Evolutionary conservation across 1,140 invertebrate species (phyloP).

Genomic region (Zophobas morio): DNA sequence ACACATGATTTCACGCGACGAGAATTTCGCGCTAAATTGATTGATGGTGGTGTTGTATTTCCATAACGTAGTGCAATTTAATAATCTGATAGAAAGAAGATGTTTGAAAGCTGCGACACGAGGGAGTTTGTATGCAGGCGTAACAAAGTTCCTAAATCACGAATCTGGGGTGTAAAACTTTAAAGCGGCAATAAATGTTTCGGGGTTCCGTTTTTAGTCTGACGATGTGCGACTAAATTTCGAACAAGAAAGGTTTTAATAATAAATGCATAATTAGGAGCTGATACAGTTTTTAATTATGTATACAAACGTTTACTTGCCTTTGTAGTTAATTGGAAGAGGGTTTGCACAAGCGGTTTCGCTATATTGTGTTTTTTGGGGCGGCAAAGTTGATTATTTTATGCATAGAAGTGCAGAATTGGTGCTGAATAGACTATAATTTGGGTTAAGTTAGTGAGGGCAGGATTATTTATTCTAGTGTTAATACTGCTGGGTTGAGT

Average conservation of each 20-base stretch:
- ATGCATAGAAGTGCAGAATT: conserved; percentile 11
- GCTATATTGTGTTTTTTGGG: not conserved
- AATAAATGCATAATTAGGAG: no score
- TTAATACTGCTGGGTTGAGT: not conserved
- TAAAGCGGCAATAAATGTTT: not conserved
- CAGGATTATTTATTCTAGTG: conserved; percentile 18
- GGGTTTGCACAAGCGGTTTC: not conserved
- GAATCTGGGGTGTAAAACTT: not conserved
- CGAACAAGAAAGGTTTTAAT: no score
- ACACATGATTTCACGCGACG: conserved; percentile 32
- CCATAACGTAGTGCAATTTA: conserved; percentile 26
- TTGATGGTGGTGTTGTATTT: conserved; percentile 39
- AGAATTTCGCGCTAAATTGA: conserved; percentile 32
- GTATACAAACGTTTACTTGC: no score
- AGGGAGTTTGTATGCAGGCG: not conserved
- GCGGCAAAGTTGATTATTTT: not conserved
- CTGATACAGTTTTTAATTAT: no score
- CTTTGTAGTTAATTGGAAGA: no score
- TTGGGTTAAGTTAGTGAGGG: conserved; percentile 9
- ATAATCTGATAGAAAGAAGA: conserved; percentile 15
- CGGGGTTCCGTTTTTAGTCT: no score
- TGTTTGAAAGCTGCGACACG: conserved; percentile 15
- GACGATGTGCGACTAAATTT: no score
- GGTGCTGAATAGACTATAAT: conserved; percentile 17
- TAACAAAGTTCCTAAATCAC: conserved; percentile 5